Conservation (phyloP, 2,888 invertebrate genomes). For the Caprella mutica region DNA sequence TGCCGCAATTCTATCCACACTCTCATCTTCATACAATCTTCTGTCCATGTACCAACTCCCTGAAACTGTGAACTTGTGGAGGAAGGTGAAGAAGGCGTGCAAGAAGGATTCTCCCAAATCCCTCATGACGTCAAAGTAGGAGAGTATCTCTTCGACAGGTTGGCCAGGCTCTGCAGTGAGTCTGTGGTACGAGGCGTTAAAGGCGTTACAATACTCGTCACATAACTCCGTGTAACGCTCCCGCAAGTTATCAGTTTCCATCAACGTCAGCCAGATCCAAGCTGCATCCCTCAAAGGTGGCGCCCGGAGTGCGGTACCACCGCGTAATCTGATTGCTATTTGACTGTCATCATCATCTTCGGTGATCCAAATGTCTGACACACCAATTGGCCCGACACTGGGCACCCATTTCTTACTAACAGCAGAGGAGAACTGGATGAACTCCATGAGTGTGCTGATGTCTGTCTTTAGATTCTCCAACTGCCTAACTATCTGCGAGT, state of each 20-base stretch:
- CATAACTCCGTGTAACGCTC: slow-evolving; percentile 33
- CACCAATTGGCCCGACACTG: slow-evolving; percentile 27
- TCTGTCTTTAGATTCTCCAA: slow-evolving; percentile 21
- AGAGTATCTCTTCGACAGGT: slow-evolving; percentile 20
- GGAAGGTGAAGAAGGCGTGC: slow-evolving; percentile 29
- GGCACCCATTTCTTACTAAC: slow-evolving; percentile 20
- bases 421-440: slow-evolving; percentile 29
- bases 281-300: slow-evolving; percentile 29
- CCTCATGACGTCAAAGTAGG: slow-evolving; percentile 31
- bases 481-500: slow-evolving; percentile 15
- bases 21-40: slow-evolving; percentile 21
- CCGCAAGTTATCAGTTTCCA: slow-evolving; percentile 18
- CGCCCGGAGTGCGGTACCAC: slow-evolving; percentile 14
- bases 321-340: slow-evolving; percentile 21
- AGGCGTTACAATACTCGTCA: slow-evolving; percentile 28
- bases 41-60: slow-evolving; percentile 31
- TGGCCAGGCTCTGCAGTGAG: not conserved
- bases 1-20: slow-evolving; percentile 15
- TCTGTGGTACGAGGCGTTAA: slow-evolving; percentile 22
- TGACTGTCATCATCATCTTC: slow-evolving; percentile 14
- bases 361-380: slow-evolving; percentile 26
- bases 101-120: slow-evolving; percentile 31
- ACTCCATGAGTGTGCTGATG: slow-evolving; percentile 26
- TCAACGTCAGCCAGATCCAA: slow-evolving; percentile 31
- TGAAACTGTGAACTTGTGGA: slow-evolving; percentile 30